Percentiles rank a stretch among this genome's conserved stretches.
phyloP scores from a whole-genome alignment of 1,140 invertebrate species.

The Diorhabda sublineata region DNA sequence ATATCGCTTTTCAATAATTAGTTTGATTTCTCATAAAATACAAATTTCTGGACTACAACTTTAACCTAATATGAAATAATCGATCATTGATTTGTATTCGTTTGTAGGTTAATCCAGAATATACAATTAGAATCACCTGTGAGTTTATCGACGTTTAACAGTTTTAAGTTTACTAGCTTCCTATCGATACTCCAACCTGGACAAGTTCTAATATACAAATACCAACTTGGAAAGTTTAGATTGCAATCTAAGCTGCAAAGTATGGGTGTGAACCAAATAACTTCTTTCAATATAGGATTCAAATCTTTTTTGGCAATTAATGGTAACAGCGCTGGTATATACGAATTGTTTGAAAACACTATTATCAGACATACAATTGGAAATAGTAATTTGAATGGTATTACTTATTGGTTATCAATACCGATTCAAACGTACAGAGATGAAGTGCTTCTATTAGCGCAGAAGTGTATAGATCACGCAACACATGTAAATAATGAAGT shows the following conservation, averaged over 20 bases:
- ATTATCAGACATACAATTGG: conserved; percentile 38
- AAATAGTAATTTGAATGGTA: conserved; percentile 32
- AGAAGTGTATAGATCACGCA: conserved; percentile 47
- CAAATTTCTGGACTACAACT: background rate
- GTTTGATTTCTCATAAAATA: background rate
- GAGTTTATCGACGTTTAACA: conserved; percentile 16
- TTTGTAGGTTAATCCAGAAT: conserved; percentile 21
- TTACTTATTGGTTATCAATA: conserved; percentile 46
- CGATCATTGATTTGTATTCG: conserved; percentile 6
- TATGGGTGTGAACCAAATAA: conserved; percentile 22
- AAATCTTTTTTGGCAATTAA: conserved; percentile 49
- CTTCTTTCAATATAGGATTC: conserved; percentile 46
- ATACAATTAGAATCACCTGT: conserved; percentile 13
- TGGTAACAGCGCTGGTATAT: conserved; percentile 46
- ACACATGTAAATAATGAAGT: conserved; percentile 46
- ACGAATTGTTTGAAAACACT: conserved; percentile 44
- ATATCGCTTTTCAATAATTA: background rate
- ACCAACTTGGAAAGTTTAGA: conserved; percentile 26
- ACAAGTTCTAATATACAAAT: conserved; percentile 32
- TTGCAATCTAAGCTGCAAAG: conserved; percentile 25
- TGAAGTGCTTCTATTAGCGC: conserved; percentile 51
- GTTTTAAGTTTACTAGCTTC: conserved; percentile 18
- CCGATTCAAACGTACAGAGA: conserved; percentile 49
- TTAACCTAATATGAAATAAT: conserved; percentile 7
- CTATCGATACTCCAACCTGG: conserved; percentile 34